Evolutionary conservation across 2,113 vertebrate genomes (phyloP).

Genomic region (Cheirogaleus medius): DNA sequence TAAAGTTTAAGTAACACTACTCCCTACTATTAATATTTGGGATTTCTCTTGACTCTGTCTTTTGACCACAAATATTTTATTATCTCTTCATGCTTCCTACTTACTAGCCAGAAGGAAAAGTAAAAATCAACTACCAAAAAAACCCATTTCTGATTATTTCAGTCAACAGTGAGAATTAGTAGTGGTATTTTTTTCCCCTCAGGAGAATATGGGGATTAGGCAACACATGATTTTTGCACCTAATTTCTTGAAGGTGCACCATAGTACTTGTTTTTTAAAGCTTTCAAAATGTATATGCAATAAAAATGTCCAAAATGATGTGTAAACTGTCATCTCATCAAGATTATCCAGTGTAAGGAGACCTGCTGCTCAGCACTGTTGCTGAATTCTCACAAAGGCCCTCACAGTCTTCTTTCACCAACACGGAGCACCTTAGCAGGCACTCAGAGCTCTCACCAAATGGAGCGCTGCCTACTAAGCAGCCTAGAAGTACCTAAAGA

Average conservation of each 20-base stretch:
- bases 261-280: slow-evolving; percentile 47
- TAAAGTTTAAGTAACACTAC: slow-evolving; percentile 4
- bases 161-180: slow-evolving; percentile 17
- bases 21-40: background rate
- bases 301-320: slow-evolving; percentile 44
- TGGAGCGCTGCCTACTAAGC: background rate
- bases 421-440: background rate
- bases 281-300: slow-evolving; percentile 46
- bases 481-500: background rate
- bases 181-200: slow-evolving; percentile 36
- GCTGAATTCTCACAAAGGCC: background rate
- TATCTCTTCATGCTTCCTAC: slow-evolving; percentile 12
- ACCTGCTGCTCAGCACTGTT: background rate
- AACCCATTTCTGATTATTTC: background rate
- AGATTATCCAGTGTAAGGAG: slow-evolving; percentile 60
- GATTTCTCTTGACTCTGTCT: slow-evolving; percentile 3
- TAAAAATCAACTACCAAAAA: background rate
- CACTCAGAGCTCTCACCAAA: background rate
- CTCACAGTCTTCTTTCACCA: background rate
- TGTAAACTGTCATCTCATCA: slow-evolving; percentile 63
- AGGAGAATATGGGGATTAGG: slow-evolving; percentile 45
- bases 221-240: slow-evolving; percentile 48
- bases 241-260: slow-evolving; percentile 34
- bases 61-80: slow-evolving; percentile 29
- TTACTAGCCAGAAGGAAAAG: slow-evolving; percentile 2